Conservation (phyloP, 1,140 invertebrate genomes). For the Caenorhabditis latens region DNA sequence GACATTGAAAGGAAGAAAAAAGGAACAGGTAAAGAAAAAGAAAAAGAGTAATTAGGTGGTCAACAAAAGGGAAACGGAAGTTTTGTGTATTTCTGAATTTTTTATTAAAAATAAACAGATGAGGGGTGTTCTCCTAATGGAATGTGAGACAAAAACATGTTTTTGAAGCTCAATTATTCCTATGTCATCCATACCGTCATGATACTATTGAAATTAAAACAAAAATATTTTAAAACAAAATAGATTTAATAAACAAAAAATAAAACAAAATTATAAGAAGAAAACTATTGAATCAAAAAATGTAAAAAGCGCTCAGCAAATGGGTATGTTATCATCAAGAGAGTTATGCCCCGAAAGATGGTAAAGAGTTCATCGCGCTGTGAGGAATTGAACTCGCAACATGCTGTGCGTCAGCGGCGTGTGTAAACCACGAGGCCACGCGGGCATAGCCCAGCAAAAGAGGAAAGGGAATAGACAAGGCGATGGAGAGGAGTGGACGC, state of each 20-base stretch:
- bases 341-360: constrained; percentile 51
- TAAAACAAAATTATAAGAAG: no score
- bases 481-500: background rate
- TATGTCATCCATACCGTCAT: no score
- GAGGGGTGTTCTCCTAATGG: no score
- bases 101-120: no score
- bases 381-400: background rate
- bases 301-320: constrained; percentile 14
- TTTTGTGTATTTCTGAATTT: no score
- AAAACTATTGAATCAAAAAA: background rate
- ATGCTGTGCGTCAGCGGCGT: background rate
- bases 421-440: constrained; percentile 22
- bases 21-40: background rate
- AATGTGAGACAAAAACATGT: no score
- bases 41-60: no score
- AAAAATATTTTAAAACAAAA: no score
- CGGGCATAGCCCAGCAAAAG: background rate
- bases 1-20: background rate
- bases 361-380: constrained; percentile 41
- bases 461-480: background rate
- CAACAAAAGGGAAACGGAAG: no score
- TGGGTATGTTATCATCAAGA: constrained; percentile 42
- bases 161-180: no score
- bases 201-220: no score
- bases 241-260: no score